Base-by-base conservation (phyloP, 2,888 invertebrate species). In the Seira ritae region DNA sequence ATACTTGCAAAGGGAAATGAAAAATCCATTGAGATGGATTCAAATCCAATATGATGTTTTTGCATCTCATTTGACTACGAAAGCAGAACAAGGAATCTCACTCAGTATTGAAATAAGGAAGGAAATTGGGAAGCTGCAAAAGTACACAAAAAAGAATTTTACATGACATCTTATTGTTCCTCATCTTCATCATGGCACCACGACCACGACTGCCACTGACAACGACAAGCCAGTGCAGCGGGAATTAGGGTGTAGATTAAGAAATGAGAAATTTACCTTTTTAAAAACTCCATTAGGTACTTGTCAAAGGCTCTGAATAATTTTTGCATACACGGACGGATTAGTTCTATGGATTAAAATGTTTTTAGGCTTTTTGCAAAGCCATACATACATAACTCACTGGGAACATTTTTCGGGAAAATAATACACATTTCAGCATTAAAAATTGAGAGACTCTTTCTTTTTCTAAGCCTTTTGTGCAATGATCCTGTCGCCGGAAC, bases 401-500 rank as follows among this genome's bases (percentile, higher is more conserved):
- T 8, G 3, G 3, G 15, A 55, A 55, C 8, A 4, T 31, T 31
- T 31, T 55, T 17, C 55, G 3, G 3, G 6, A 55, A 55, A 55
- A 55, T 55, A 55, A 55, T 17, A 3, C 55, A 17, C 55, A 55
- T 55, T 55, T 55, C 55, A 17, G 55, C 55, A 31, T n/a, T 55
- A 55, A 55, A 55, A 55, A 15, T 31, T 8, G 31, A n/a, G n/a
- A n/a, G n/a, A n/a, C n/a, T n/a, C n/a, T n/a, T 8, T 42, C 6
- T 55, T 55, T 55, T 55, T 55, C n/a, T 55, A 55, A 55, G 55
- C 55, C 55, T 55, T 31, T 55, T 55, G 55, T 55, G 55, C 15
- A 55, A 55, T 55, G 55, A 55, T 55, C 55, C 55, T 55, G 55
- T 55, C 55, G 12, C 12, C 15, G 1, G 15, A 55, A 55, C 55